Evolutionary conservation across 1,140 invertebrate species (phyloP).

Genomic region (Micrasema minimum): DNA sequence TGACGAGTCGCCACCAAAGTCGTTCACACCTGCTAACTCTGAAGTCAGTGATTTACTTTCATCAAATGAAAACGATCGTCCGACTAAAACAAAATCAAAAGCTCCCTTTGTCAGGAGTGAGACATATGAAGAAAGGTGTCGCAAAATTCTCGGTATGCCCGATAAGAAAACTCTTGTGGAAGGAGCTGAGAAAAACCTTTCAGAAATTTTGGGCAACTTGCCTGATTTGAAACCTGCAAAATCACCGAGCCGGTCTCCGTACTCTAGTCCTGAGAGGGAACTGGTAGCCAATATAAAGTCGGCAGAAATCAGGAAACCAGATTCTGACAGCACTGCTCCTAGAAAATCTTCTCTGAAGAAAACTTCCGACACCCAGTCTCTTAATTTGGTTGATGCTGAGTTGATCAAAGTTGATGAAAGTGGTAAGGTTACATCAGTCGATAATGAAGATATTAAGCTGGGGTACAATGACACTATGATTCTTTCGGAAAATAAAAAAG

Average conservation of each 20-base stretch:
- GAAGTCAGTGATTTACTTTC: slow-evolving; percentile 55
- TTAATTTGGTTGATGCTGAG: slow-evolving; percentile 52
- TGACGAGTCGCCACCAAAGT: slow-evolving; percentile 59
- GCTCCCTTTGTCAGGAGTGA: slow-evolving; percentile 69
- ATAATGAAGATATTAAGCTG: slow-evolving; percentile 9
- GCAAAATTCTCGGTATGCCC: slow-evolving; percentile 72
- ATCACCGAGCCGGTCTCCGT: slow-evolving; percentile 55
- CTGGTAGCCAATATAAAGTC: slow-evolving; percentile 49
- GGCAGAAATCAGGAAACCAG: slow-evolving; percentile 43
- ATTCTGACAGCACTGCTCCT: slow-evolving; percentile 40
- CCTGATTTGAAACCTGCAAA: slow-evolving; percentile 47
- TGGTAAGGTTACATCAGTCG: slow-evolving; percentile 41
- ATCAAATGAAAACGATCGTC: slow-evolving; percentile 43
- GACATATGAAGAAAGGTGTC: slow-evolving; percentile 77
- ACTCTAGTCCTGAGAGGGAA: slow-evolving; percentile 55
- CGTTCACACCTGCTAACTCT: slow-evolving; percentile 59
- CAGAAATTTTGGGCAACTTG: slow-evolving; percentile 51
- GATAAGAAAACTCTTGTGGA: slow-evolving; percentile 59
- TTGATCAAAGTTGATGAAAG: slow-evolving; percentile 46
- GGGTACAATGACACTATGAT: slow-evolving; percentile 1
- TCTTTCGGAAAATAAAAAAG: slow-evolving; percentile 24
- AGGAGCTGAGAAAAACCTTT: slow-evolving; percentile 53
- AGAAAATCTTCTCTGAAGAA: slow-evolving; percentile 53
- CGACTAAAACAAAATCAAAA: slow-evolving; percentile 57
- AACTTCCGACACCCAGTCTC: slow-evolving; percentile 40